A percentile compares a stretch with the other conserved stretches of the same genome.
phyloP scores from a whole-genome alignment of 2,797 vertebrate genomes.

The Lepilemur septentrionalis region DNA sequence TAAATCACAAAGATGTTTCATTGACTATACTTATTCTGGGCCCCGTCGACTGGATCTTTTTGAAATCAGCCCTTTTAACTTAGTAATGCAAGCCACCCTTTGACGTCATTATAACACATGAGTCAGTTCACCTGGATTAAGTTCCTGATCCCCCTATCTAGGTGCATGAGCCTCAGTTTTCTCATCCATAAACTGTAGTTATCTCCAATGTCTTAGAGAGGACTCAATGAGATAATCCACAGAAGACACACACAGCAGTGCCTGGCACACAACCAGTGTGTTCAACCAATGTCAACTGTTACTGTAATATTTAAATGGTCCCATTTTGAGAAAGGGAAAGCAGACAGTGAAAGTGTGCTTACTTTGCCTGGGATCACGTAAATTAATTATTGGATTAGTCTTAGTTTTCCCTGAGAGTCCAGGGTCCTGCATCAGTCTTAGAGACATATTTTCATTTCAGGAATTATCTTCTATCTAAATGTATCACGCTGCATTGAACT shows the following conservation, averaged over 20 bases:
- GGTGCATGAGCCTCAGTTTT: neutral
- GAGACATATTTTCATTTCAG: neutral
- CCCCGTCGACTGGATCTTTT: neutral
- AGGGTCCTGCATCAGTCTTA: neutral
- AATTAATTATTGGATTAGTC: neutral
- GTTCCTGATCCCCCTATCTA: neutral
- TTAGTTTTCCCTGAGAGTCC: neutral
- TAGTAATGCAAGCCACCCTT: neutral
- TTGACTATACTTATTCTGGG: neutral
- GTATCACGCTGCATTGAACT: neutral
- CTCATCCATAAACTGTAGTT: neutral
- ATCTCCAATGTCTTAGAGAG: neutral
- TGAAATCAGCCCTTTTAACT: slow-evolving; percentile 47
- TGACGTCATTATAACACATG: neutral
- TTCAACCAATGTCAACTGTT: neutral
- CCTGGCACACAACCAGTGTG: neutral
- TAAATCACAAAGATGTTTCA: slow-evolving; percentile 21
- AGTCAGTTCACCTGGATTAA: neutral
- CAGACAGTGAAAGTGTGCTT: neutral
- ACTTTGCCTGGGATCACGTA: neutral
- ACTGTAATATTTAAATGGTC: neutral
- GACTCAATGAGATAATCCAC: neutral
- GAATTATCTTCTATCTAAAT: neutral
- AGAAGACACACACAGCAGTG: neutral
- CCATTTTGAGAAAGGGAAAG: neutral